These are phyloP conservation scores for Caenorhabditis macrosperma DNA, from an alignment of 2,888 invertebrate genomes.

Conservation along the genomic window DNA sequence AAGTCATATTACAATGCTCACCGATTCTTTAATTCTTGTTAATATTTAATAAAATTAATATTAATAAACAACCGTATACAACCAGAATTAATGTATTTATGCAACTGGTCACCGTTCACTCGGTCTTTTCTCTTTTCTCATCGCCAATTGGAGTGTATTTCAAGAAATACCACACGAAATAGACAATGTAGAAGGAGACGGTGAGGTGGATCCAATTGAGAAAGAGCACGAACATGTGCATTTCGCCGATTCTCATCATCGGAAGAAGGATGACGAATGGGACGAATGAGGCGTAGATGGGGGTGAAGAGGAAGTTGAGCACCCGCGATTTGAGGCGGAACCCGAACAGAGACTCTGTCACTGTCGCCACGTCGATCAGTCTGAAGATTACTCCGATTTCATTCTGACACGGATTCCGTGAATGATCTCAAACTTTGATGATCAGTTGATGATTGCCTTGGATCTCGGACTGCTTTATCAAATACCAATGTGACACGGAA, in stretches of 20 bases:
- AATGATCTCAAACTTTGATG: no score
- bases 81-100: no score
- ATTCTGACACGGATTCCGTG: no score
- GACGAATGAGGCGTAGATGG: conserved; percentile 40
- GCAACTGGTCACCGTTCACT: no score
- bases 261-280: conserved; percentile 42
- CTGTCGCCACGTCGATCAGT: conserved; percentile 29
- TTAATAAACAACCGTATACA: no score
- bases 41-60: not conserved
- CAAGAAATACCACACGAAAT: conserved; percentile 29
- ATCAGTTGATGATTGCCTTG: no score
- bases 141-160: not conserved
- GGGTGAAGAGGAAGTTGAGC: conserved; percentile 27
- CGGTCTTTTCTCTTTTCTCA: conserved; percentile 36
- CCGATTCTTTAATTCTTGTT: not conserved
- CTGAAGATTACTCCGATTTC: no score
- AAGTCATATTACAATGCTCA: not conserved
- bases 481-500: no score
- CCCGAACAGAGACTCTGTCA: conserved; percentile 14
- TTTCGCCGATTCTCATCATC: conserved; percentile 58
- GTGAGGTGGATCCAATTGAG: conserved; percentile 43
- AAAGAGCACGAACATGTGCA: conserved; percentile 49
- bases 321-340: not conserved
- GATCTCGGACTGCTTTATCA: no score
- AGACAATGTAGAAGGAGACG: conserved; percentile 27